Conservation (phyloP, 2,113 vertebrate species). For the Vulpes ferrilata region DNA sequence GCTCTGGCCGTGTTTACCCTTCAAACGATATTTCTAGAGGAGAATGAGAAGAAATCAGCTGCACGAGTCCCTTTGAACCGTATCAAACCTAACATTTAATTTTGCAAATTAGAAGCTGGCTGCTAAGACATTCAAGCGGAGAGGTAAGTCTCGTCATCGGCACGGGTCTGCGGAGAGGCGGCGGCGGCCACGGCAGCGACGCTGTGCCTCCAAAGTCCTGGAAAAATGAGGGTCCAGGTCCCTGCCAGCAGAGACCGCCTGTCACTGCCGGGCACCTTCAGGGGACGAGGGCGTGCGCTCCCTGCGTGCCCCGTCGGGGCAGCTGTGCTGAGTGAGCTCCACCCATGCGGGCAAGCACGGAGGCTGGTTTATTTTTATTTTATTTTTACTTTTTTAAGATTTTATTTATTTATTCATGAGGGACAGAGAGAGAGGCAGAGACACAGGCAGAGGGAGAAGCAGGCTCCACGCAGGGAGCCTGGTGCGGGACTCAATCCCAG, state of each 20-base stretch:
- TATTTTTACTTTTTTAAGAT: too few relatives aligned
- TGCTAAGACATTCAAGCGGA: neutral
- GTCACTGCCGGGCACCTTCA: fast-evolving
- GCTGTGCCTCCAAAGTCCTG: fast-evolving
- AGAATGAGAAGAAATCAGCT: neutral
- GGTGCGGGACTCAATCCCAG: too few relatives aligned
- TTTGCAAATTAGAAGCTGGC: neutral
- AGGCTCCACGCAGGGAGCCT: too few relatives aligned
- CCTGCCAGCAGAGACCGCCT: fast-evolving
- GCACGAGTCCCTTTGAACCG: neutral
- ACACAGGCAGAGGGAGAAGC: too few relatives aligned
- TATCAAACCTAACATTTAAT: neutral
- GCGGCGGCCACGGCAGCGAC: fast-evolving
- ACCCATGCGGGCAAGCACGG: fast-evolving
- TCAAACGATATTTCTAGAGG: neutral
- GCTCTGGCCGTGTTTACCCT: neutral
- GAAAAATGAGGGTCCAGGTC: fast-evolving
- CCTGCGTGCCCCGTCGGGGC: neutral
- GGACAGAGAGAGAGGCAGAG: too few relatives aligned
- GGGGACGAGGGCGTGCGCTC: fast-evolving
- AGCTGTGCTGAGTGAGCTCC: fast-evolving
- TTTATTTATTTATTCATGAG: too few relatives aligned
- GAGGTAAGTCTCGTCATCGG: neutral
- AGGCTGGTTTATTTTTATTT: too few relatives aligned
- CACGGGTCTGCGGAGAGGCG: neutral